Base-by-base conservation (phyloP, 2,888 invertebrate genomes). In the Limnephilus lunatus region DNA sequence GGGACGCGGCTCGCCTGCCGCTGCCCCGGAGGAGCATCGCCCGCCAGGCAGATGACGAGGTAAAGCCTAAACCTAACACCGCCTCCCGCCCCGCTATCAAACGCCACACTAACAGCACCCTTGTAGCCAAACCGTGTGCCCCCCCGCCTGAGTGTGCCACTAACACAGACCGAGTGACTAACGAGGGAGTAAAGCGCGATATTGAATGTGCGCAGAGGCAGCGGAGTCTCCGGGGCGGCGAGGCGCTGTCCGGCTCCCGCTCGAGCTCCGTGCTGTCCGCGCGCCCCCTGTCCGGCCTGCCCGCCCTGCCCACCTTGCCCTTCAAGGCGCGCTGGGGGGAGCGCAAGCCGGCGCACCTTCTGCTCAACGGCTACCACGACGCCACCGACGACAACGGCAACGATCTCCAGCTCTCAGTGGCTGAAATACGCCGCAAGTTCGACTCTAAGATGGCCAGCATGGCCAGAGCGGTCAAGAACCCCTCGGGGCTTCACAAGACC, bases 361-460 rank as follows among this genome's bases (percentile, higher is more conserved):
- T 90, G 44, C 53, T 88, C 85, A 90, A 93, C 90, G 93, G 92
- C 68, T 92, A 89, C 85, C 92, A 92, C 81, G 96, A 96, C 94
- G 96, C 96, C 87, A 96, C 96, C 94, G 97, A 97, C 94, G 96
- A 96, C 93, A 97, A 97, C 94, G 97, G 97, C 30, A 97, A 97
- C 94, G 96, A 96, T 94, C 95, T 96, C 93, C 96, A 95, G 92
- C 95, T 96, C 4, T 96, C 97, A 9, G 97, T 97, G 9, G 96
- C 96, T 2, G 97, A 97, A 94, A 96, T 97, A 91, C 95, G 97
- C 92, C 96, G 96, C 94, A 95, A 96, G 94, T 97, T 96, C 94
- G 97, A 97, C 94, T 94, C 95, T 5, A 96, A 96, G 94, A 96
- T 96, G 96, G 95, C 96, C 0, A 96, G 96, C 7, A 96, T 96